Base-by-base conservation (phyloP, 53 echinoderm and acorn worm genomes). In the Crossaster papposus region DNA sequence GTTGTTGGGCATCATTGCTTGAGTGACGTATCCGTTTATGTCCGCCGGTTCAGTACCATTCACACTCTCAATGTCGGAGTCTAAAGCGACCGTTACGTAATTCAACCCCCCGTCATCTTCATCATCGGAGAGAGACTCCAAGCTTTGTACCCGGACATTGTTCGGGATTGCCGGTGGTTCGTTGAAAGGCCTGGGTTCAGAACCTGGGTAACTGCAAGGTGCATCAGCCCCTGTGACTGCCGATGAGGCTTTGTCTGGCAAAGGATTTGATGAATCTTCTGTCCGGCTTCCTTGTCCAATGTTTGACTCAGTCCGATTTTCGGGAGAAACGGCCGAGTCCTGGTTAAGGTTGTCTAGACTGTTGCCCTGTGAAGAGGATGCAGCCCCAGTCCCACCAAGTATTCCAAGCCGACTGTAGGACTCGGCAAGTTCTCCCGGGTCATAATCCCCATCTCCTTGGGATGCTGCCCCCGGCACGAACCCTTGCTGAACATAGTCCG, bases 1-100 rank as follows among this genome's bases (percentile, higher is more conserved):
- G n/a, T 34, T 26, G 22, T 82, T 37, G 4, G 82, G 65, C 2
- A 82, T 65, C 82, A 64, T 37, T 68, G 65, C 82, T 38, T 82
- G 82, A 14, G 68, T 68, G 65, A 82, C 82, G 28, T 82, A 82
- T 1, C 82, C 82, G 28, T 44, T 64, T 1, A 64, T 23, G 11
- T 82, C 20, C 1, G 33, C 44, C 62, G 54, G 84, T 20, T 71
- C 84, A 34, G 34, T 34, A 26, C 36, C 24, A 18, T 84, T 31
- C 22, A 38, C 26, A 15, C 15, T 36, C 4, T 84, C 71, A 1
- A 44, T 36, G 44, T 83, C 68, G 10, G 65, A 33, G 53, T 84
- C 72, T 9, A 17, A 9, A 31, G 36, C 13, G 65, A 83, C 65
- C 20, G 68, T 44, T 23, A 70, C 83, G 15, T 83, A 83, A 11